A percentile compares a stretch with the other conserved stretches of the same genome.
Conservation (phyloP, 2,797 vertebrate species). For the Gila robusta region DNA sequence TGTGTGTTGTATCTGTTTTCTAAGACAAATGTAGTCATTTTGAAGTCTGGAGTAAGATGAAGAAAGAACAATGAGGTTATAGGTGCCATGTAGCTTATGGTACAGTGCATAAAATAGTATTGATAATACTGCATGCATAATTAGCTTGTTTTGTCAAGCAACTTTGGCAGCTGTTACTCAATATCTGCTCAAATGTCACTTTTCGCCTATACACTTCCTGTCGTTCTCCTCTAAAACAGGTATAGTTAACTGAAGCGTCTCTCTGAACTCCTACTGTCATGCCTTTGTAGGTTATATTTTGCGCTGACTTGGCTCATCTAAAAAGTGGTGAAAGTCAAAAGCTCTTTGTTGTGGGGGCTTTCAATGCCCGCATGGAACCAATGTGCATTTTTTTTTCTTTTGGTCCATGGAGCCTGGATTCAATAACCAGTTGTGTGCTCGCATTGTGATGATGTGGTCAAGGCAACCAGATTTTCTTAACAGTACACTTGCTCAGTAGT, state of each 20-base stretch:
- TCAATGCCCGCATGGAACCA: conserved; percentile 87
- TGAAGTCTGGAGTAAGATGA: neutral
- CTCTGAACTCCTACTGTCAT: conserved; percentile 56
- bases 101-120: neutral
- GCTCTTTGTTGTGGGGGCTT: conserved; percentile 90
- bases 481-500: conserved; percentile 87
- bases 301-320: conserved; percentile 65
- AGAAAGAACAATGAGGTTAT: neutral
- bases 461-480: conserved; percentile 88
- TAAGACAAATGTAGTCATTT: conserved; percentile 30
- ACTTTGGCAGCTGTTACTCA: neutral
- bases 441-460: conserved; percentile 94
- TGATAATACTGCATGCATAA: neutral
- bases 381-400: conserved; percentile 79
- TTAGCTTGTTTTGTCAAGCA: neutral
- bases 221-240: conserved; percentile 42
- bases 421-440: conserved; percentile 91
- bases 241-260: conserved; percentile 44
- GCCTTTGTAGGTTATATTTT: conserved; percentile 73
- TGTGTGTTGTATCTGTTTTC: conserved; percentile 25
- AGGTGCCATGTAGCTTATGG: neutral
- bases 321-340: conserved; percentile 66
- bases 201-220: neutral
- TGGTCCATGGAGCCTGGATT: conserved; percentile 88
- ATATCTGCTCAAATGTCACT: neutral